Evolutionary conservation across 1,140 invertebrate genomes (phyloP), one percentile per base, ranked within the genome.

Genomic region (Papilio machaon): DNA sequence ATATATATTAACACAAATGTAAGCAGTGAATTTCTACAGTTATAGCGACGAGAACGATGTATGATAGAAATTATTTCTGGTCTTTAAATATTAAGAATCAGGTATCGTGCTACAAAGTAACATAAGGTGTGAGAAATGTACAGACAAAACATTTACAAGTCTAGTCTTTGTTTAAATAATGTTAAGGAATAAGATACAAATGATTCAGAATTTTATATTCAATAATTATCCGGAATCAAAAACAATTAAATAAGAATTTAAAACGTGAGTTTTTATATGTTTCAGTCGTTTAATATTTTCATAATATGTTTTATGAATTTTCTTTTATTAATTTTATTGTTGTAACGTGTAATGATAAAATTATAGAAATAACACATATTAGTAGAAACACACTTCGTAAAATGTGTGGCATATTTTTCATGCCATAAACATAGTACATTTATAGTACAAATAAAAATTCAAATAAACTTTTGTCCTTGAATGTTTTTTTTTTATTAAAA

Each of bases 271-370:
- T 6, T 70, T 35, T 70, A 7, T 15, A 67, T 11, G 5, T 7
- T 38, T 70, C 30, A 35, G 30, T 15, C 30, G 5, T 70, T 38
- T 38, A 70, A 64, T 35, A 64, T 64, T 64, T 64, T 64, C 3
- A 64, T 11, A 64, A 64, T 30, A 30, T 64, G 6, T 10, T 19
- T 7, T 23, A 52, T 52, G 49, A 15, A 52, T 64, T 23, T 10
- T 13, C 7, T 35, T 67, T 67, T 30, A 13, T n/a, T 67, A 67
- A 30, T 5, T 30, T 70, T 35, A 15, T 15, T 15, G 2, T 8
- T 35, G 60, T 35, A 64, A 64, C 23, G 10, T 67, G 60, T 70
- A 70, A 11, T 70, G 64, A 70, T 70, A 70, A 70, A 70, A 70
- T 70, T 15, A 70, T 8, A 70, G 0, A 70, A 70, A 70, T 70